Percentiles rank a stretch among this genome's conserved stretches.
Conservation (phyloP, 2,888 invertebrate genomes). For the Criorhina ranunculi region DNA sequence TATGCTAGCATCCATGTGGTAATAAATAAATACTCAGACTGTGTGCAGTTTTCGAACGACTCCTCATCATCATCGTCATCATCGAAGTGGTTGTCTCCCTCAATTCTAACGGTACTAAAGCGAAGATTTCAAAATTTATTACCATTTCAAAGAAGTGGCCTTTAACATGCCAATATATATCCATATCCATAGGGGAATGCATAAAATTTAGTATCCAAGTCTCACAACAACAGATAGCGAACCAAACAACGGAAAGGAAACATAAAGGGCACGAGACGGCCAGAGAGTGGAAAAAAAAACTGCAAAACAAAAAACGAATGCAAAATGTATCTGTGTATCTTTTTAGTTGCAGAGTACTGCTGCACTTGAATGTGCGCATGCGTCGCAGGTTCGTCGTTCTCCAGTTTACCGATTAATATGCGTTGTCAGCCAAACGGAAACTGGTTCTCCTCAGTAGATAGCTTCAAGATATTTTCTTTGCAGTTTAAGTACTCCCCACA, state of each 20-base stretch:
- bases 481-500: constrained; percentile 20
- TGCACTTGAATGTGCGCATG: constrained; percentile 58
- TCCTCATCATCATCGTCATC: constrained; percentile 9
- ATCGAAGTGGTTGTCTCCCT: constrained; percentile 33
- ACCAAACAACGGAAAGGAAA: constrained; percentile 17
- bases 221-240: not conserved
- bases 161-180: constrained; percentile 61
- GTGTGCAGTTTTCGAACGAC: too few relatives aligned
- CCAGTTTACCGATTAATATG: constrained; percentile 40
- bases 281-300: not conserved
- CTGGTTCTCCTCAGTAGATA: constrained; percentile 50
- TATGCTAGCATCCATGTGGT: constrained; percentile 13
- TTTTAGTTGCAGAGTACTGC: constrained; percentile 44
- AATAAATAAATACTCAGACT: constrained; percentile 43
- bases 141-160: constrained; percentile 59
- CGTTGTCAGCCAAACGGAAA: constrained; percentile 42
- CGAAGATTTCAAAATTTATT: constrained; percentile 70
- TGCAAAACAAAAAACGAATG: not conserved
- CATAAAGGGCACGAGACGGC: not conserved
- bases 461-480: constrained; percentile 31
- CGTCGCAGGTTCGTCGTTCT: constrained; percentile 32
- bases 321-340: constrained; percentile 9
- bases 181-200: constrained; percentile 39
- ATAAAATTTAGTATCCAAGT: constrained; percentile 58
- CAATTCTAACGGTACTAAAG: constrained; percentile 69